These are phyloP conservation scores for Morinoia aosen DNA, from an alignment of 2,888 invertebrate genomes.

Conservation along the genomic window DNA sequence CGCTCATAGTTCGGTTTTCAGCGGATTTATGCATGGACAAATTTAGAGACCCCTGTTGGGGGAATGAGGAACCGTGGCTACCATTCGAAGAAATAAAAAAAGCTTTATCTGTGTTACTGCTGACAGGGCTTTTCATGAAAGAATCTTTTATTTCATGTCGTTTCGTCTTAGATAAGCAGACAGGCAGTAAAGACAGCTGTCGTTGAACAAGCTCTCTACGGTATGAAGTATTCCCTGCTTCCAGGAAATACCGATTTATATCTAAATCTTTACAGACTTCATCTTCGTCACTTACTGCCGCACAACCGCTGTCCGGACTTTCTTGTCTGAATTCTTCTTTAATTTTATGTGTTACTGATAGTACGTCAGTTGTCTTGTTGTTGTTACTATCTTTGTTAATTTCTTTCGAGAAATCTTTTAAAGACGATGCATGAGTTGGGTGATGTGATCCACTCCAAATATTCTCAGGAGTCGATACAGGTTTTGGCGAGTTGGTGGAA, in stretches of 20 bases:
- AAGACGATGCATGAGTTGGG: neutral
- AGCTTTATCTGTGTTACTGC: neutral
- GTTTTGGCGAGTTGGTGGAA: neutral
- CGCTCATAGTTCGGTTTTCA: neutral
- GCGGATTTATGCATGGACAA: neutral
- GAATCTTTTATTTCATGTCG: neutral
- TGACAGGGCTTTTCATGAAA: neutral
- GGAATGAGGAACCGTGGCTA: neutral
- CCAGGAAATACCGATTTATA: neutral
- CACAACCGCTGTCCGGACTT: slow-evolving; percentile 41
- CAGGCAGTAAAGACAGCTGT: slow-evolving; percentile 17
- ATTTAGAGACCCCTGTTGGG: neutral
- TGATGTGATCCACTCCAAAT: neutral
- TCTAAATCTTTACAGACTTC: neutral
- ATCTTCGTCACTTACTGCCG: neutral
- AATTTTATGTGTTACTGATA: neutral
- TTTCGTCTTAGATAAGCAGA: neutral
- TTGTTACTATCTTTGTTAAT: neutral
- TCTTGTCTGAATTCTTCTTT: slow-evolving; percentile 42
- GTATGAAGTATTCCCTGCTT: neutral
- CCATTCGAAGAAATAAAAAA: neutral
- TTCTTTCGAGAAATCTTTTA: neutral
- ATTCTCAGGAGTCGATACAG: neutral
- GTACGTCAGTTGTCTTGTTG: neutral
- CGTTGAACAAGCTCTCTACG: slow-evolving; percentile 13